Base-by-base conservation (phyloP, 1,140 invertebrate genomes). In the Drosophila grimshawi region DNA sequence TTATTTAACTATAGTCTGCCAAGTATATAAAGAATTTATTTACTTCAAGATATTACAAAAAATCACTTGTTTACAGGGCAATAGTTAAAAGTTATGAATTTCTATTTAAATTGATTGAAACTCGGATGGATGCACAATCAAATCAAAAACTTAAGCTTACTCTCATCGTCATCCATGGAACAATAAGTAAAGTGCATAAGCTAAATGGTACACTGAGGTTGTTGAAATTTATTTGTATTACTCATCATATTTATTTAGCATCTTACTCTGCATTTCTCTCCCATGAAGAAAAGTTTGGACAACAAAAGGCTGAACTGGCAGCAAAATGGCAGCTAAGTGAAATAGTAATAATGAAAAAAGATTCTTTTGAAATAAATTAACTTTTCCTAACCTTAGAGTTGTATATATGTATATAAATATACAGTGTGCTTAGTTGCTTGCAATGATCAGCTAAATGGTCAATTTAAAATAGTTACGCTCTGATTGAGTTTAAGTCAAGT, bases 391-490 rank as follows among this genome's bases (percentile, higher is more conserved):
- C 8, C 32, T 49, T 37, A 8, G 19, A 29, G 32, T 5, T 19
- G 33, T 2, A 8, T 32, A 6, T 41, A 59, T 1, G 19, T 3
- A 29, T 3, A 37, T 19, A 33, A 8, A 41, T 6, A 35, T 52
- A 5, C 10, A 43, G 37, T 11, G 4, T 35, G 30, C n/a, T 11
- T 37, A 49, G 10, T 29, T 43, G 39, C 30, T 56, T 32, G 6
- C 30, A 19, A 51, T 41, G 52, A 35, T 37, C 53, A 32, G 37
- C 4, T 37, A 46, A 66, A 59, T 72, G 69, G 48, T 52, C 46
- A 67, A 57, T 45, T 52, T 45, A 45, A 8, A 65, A 57, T 59
- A 59, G 69, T 61, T 51, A 48, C 61, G 65, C 46, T 35, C 3
- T 29, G 52, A 19, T 6, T 66, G 52, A 7, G n/a, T 55, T 8